These are phyloP conservation scores for Mactromeris polynyma DNA, from an alignment of 2,888 invertebrate genomes.

Conservation along the genomic window DNA sequence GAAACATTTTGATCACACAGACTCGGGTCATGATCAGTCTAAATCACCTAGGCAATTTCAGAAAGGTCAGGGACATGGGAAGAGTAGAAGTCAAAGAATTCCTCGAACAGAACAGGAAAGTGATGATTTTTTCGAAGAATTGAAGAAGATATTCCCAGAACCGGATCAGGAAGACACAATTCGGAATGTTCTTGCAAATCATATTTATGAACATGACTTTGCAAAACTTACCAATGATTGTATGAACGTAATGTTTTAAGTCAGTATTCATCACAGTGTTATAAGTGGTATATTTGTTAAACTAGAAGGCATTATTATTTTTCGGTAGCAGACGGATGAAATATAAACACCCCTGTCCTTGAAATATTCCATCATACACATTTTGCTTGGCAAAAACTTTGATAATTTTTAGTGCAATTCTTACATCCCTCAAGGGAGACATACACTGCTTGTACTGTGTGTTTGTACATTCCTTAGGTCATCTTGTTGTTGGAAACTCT, in stretches of 20 bases:
- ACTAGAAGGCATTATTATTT: not conserved
- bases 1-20: not conserved
- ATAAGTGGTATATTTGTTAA: not conserved
- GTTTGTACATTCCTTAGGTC: no score
- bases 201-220: constrained; percentile 78
- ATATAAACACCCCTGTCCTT: not conserved
- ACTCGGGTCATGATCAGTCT: not conserved
- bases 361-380: not conserved
- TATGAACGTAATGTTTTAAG: constrained; percentile 68
- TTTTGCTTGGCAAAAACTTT: not conserved
- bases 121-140: constrained; percentile 66
- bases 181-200: constrained; percentile 75
- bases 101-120: constrained; percentile 68
- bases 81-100: constrained; percentile 20
- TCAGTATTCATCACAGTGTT: not conserved
- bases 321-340: not conserved
- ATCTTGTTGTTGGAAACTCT: no score
- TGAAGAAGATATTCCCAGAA: constrained; percentile 78
- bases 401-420: not conserved
- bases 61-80: constrained; percentile 25
- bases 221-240: constrained; percentile 79
- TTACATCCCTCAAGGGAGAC: not conserved
- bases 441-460: no score
- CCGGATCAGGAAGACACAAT: constrained; percentile 71
- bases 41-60: constrained; percentile 2